A percentile compares a stretch with the other conserved stretches of the same genome.
Evolutionary conservation across 2,797 vertebrate species (phyloP).

Genomic region (Chloroceryle inda): DNA sequence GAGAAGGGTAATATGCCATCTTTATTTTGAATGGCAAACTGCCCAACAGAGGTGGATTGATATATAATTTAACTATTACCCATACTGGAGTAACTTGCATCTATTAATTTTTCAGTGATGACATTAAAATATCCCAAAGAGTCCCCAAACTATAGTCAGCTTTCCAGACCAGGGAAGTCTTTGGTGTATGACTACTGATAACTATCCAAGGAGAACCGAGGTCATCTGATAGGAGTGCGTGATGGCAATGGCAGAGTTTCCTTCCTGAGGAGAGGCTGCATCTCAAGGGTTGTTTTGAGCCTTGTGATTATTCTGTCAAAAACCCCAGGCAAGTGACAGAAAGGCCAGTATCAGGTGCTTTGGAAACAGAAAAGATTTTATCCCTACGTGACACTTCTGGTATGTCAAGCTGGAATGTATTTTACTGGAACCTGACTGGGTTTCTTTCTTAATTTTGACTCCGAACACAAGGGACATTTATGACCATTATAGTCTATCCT

Average conservation of each 20-base stretch:
- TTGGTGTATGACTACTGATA: not conserved
- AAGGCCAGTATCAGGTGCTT: not conserved
- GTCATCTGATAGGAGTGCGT: not conserved
- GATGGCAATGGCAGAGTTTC: not conserved
- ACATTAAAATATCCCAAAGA: not conserved
- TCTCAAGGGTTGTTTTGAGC: not conserved
- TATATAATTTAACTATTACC: not conserved
- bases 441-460: not conserved
- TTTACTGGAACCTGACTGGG: not conserved
- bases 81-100: not conserved
- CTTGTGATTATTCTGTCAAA: not conserved
- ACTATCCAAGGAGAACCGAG: not conserved
- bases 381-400: not conserved
- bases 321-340: not conserved
- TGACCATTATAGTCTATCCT: not conserved
- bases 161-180: not conserved
- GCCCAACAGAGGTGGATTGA: not conserved
- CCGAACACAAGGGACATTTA: not conserved
- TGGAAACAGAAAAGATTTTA: not conserved
- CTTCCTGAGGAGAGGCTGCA: not conserved
- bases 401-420: not conserved
- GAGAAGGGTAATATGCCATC: not conserved
- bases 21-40: constrained; percentile 12
- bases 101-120: not conserved
- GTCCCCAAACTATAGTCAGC: not conserved